Percentiles rank a stretch among this genome's conserved stretches.
Evolutionary conservation across 1,140 invertebrate species (phyloP).

Genomic region (Monomorium pharaonis): DNA sequence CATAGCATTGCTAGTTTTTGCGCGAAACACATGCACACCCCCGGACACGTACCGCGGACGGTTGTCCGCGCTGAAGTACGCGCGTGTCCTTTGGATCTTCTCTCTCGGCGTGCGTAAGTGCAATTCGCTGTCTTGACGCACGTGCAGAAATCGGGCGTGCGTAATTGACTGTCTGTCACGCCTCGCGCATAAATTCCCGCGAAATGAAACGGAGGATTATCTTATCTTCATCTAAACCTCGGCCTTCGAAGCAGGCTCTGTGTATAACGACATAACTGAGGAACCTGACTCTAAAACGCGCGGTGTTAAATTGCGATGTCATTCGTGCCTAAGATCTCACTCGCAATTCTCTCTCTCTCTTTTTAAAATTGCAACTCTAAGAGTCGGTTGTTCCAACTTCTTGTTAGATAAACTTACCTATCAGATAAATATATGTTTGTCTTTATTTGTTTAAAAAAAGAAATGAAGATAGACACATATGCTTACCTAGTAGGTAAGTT

Average conservation of each 20-base stretch:
- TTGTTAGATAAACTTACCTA: no score
- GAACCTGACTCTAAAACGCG: neutral
- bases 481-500: no score
- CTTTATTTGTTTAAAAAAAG: no score
- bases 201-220: slow-evolving; percentile 49
- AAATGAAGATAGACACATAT: no score
- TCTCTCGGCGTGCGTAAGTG: neutral
- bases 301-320: slow-evolving; percentile 8
- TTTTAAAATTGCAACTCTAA: neutral
- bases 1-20: slow-evolving; percentile 5
- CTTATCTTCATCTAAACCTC: slow-evolving; percentile 46
- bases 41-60: no score
- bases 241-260: neutral
- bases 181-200: slow-evolving; percentile 46
- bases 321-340: neutral
- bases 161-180: slow-evolving; percentile 51
- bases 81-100: no score
- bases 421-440: no score
- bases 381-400: no score
- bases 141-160: slow-evolving; percentile 51
- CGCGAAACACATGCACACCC: no score
- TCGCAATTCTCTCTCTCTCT: no score
- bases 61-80: no score
- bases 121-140: slow-evolving; percentile 21
- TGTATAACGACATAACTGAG: slow-evolving; percentile 2